phyloP scores from a whole-genome alignment of 2,888 invertebrate species.

The Diadegma fenestrale region DNA sequence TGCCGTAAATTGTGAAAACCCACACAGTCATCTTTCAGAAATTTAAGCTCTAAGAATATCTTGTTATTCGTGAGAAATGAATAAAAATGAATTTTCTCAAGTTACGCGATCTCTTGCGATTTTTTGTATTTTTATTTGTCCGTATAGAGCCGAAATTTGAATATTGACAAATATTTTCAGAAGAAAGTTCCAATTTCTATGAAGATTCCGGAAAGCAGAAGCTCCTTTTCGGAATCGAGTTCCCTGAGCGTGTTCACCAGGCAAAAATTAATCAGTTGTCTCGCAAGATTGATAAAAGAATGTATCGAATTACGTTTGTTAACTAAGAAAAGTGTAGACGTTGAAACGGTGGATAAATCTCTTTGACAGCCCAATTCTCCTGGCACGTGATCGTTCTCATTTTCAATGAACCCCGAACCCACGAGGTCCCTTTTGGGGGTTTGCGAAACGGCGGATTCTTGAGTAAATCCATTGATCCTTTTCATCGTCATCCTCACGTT shows the following conservation, averaged over 20 bases:
- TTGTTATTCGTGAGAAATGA: too few species aligned
- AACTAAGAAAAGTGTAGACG: neutral
- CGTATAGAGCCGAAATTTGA: too few species aligned
- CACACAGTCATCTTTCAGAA: too few species aligned
- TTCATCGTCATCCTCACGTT: constrained; percentile 29
- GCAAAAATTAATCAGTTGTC: neutral
- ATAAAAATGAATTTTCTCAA: too few species aligned
- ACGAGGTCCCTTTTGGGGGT: neutral
- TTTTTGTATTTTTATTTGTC: too few species aligned
- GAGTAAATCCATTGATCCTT: constrained; percentile 60
- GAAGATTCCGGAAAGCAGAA: too few species aligned
- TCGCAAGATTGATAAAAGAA: neutral
- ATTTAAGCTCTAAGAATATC: too few species aligned
- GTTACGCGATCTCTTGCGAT: too few species aligned
- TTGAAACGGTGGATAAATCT: neutral
- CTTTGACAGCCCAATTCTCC: neutral
- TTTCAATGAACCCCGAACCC: constrained; percentile 44
- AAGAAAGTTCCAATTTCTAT: too few species aligned
- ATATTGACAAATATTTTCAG: too few species aligned
- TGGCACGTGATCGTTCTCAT: constrained; percentile 17
- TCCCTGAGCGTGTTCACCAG: neutral
- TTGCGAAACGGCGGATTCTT: constrained; percentile 23
- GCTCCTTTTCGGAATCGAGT: too few species aligned
- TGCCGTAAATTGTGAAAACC: too few species aligned
- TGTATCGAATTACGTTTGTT: neutral